Conservation (phyloP, 2,888 invertebrate genomes). For the Agapostemon virescens region DNA sequence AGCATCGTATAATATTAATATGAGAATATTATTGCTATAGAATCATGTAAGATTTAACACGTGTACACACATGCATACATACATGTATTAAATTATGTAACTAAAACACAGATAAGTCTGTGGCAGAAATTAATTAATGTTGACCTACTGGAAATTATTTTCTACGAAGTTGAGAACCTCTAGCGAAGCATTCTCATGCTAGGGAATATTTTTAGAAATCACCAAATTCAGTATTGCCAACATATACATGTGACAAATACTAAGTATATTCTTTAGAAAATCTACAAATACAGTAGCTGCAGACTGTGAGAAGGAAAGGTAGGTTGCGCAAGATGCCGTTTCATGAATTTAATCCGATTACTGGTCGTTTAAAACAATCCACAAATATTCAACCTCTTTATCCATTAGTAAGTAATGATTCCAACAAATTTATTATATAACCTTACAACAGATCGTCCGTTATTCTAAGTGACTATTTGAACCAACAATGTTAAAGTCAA, state of each 20-base stretch:
- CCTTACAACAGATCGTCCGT: neutral
- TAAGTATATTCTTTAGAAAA: neutral
- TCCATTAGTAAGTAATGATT: conserved; percentile 59
- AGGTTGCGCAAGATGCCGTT: conserved; percentile 64
- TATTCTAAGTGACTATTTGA: neutral
- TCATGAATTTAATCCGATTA: conserved; percentile 63
- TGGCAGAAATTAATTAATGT: neutral
- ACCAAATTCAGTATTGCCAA: neutral
- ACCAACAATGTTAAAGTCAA: neutral
- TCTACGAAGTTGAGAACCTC: neutral
- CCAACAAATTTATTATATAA: neutral
- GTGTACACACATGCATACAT: neutral
- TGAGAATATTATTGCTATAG: neutral
- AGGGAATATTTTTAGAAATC: neutral
- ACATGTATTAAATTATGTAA: conserved; percentile 3
- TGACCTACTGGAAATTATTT: neutral
- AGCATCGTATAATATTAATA: neutral
- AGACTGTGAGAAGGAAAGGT: neutral
- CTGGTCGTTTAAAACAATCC: conserved; percentile 63
- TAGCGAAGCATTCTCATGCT: neutral
- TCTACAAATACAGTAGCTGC: too few relatives aligned
- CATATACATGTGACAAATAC: neutral
- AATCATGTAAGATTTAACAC: neutral
- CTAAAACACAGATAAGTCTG: neutral
- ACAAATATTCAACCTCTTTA: conserved; percentile 57